Evolutionary conservation across 35 echinoderm and acorn worm genomes (phyloP).

Genomic region (Stichopus chloronotus): DNA sequence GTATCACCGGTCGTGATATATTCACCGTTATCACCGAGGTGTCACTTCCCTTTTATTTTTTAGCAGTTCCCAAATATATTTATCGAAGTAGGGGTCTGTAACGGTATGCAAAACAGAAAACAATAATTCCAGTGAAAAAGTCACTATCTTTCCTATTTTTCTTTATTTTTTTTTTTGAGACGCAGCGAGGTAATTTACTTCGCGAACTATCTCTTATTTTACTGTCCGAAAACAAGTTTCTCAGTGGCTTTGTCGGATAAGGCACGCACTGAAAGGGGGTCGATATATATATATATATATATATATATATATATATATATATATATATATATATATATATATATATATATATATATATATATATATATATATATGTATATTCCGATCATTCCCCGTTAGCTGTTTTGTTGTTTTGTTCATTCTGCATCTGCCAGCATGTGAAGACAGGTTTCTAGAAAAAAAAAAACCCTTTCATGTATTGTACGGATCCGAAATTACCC

Average conservation of each 20-base stretch:
- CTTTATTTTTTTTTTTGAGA: background rate
- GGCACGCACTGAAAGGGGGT: background rate
- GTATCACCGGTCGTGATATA: background rate
- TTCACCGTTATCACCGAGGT: conserved; percentile 15
- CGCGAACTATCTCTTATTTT: conserved; percentile 23
- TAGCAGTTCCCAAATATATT: conserved; percentile 32
- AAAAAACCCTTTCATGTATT: too few species aligned
- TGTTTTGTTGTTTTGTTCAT: too few species aligned
- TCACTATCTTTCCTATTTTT: conserved; percentile 30
- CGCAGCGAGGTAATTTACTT: conserved; percentile 20
- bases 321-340: too few species aligned
- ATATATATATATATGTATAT: too few species aligned
- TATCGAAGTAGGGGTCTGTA: conserved; percentile 28
- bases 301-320: too few species aligned
- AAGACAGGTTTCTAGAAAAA: too few species aligned
- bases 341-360: too few species aligned
- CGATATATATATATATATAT: too few species aligned
- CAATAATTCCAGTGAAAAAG: conserved; percentile 26
- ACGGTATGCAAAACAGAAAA: conserved; percentile 40
- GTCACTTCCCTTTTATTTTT: conserved; percentile 32
- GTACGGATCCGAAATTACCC: too few species aligned
- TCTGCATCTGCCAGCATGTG: too few species aligned
- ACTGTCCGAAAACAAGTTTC: conserved; percentile 4
- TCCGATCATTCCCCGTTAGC: too few species aligned
- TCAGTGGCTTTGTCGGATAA: background rate